Base-by-base conservation (phyloP, 1,140 invertebrate species). In the Orchesella cincta region DNA sequence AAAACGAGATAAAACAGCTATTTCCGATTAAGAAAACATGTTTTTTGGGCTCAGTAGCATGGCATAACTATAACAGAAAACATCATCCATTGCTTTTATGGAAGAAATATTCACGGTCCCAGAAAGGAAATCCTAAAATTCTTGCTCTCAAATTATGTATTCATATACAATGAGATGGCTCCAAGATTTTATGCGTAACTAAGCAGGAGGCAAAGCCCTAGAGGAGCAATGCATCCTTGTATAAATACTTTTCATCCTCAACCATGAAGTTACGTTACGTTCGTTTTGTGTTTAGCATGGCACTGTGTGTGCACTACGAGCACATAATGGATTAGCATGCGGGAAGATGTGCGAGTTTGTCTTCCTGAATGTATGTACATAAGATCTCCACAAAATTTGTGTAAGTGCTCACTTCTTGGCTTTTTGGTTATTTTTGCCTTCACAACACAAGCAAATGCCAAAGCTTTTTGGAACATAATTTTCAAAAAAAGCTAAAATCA, bases 1-100 rank as follows among this genome's bases (percentile, higher is more conserved):
- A n/a, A n/a, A 57, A 14, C 14, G 52, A 57, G 52, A 57, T 57
- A 57, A 57, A 57, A 57, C 8, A 18, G 52, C 23, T 57, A 57
- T 57, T 57, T 57, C 52, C 52, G 52, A 57, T 57, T 57, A 57
- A 23, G 52, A 57, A 57, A 57, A 57, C 52, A 57, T 57, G 52
- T 57, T 26, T 57, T 3, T 57, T 57, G 52, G 5, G 52, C 23
- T 57, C 39, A 46, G 39, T 46, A 46, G 5, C 18, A 46, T 46
- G 39, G 39, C 18, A 46, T 46, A 18, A 8, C 5, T 46, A 46
- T 46, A 8, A 46, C 18, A 46, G 39, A 18, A 46, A 46, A 46
- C 18, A 8, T 46, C 39, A 46, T 46, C 39, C 39, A 46, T 46
- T 46, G 39, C 39, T 46, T 46, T 46, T 46, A 46, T 46, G 39